phyloP scores from a whole-genome alignment of 2,888 invertebrate species.

The Himalopsyche anomala region DNA sequence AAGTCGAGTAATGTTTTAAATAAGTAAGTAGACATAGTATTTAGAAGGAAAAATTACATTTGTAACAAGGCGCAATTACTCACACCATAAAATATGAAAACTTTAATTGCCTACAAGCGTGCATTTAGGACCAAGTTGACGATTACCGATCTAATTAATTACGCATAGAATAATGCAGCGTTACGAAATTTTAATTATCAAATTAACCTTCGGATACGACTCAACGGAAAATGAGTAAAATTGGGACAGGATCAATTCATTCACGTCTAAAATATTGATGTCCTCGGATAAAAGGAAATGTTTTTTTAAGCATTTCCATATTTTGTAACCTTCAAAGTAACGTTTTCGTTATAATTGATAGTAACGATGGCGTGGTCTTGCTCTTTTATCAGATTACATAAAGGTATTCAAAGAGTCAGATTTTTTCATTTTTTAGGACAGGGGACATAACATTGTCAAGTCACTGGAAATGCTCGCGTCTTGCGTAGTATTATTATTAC shows the following conservation, averaged over 20 bases:
- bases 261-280: neutral
- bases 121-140: too few species aligned
- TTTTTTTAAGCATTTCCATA: conserved; percentile 1
- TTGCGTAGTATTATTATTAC: too few species aligned
- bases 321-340: neutral
- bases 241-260: conserved; percentile 23
- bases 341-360: neutral
- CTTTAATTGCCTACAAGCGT: too few species aligned
- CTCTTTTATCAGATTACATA: neutral
- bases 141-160: neutral
- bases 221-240: conserved; percentile 3
- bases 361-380: neutral
- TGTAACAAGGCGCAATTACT: too few species aligned
- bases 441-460: too few species aligned
- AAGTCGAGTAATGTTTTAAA: too few species aligned
- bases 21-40: too few species aligned
- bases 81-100: too few species aligned
- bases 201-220: neutral
- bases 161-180: neutral
- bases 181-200: neutral
- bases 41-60: too few species aligned
- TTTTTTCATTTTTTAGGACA: too few species aligned
- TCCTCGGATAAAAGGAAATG: neutral
- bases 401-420: too few species aligned
- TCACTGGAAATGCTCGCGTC: too few species aligned